A percentile compares a stretch with the other conserved stretches of the same genome.
Conservation (phyloP, 2,888 invertebrate genomes). For the Blastobasis adustella region DNA sequence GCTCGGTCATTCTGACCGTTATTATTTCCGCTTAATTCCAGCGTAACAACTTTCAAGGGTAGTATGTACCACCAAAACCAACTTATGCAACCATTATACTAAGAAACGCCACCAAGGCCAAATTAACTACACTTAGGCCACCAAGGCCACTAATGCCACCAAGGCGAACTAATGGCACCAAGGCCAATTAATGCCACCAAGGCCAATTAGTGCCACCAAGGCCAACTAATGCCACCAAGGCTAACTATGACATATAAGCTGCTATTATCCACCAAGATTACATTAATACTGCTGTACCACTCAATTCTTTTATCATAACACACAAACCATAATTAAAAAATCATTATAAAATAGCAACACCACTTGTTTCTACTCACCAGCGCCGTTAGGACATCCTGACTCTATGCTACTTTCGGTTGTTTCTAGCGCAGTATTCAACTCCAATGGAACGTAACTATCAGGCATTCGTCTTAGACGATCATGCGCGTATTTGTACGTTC, state of each 20-base stretch:
- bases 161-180: neutral
- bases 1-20: neutral
- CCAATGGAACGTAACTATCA: neutral
- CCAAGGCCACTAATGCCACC: neutral
- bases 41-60: neutral
- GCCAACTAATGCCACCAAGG: neutral
- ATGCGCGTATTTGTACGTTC: slow-evolving; percentile 19
- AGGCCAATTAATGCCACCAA: neutral
- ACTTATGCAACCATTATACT: neutral
- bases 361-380: neutral
- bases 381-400: neutral
- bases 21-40: too few species aligned
- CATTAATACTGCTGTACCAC: neutral
- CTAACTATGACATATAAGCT: neutral
- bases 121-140: neutral
- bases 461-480: slow-evolving; percentile 9
- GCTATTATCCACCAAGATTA: neutral
- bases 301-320: too few species aligned
- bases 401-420: neutral
- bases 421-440: neutral
- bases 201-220: neutral
- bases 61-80: neutral
- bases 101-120: neutral
- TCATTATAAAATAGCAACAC: neutral
- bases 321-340: too few species aligned